Evolutionary conservation across 2,113 vertebrate genomes (phyloP).

Genomic region (Spheniscus mendiculus): DNA sequence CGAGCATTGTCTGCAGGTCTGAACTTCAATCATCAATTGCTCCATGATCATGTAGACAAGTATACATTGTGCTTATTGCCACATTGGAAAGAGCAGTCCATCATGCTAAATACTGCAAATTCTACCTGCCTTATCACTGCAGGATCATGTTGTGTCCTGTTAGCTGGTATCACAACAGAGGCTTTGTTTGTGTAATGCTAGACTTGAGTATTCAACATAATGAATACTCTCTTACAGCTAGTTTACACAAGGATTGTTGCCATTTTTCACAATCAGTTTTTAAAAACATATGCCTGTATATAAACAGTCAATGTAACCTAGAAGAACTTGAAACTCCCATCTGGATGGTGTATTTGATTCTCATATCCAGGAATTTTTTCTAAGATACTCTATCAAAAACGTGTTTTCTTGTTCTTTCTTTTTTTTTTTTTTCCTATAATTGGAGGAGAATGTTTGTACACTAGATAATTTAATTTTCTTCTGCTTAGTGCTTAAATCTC

Average conservation of each 20-base stretch:
- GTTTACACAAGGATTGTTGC: not conserved
- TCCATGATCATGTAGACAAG: not conserved
- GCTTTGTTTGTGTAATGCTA: conserved; percentile 12
- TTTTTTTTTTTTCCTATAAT: no score
- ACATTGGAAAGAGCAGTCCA: not conserved
- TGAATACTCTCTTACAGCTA: conserved; percentile 6
- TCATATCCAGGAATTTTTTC: not conserved
- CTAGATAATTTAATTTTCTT: not conserved
- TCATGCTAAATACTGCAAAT: not conserved
- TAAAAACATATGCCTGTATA: not conserved
- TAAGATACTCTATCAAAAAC: not conserved
- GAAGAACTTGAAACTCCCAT: conserved; percentile 3
- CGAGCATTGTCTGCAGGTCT: not conserved
- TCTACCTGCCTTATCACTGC: not conserved
- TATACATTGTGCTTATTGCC: not conserved
- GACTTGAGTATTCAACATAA: not conserved
- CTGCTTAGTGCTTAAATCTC: not conserved
- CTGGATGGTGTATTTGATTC: not conserved
- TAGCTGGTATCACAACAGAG: not conserved
- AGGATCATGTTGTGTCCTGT: conserved; percentile 22
- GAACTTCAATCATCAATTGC: not conserved
- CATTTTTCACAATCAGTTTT: not conserved
- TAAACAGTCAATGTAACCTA: not conserved
- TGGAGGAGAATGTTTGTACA: not conserved
- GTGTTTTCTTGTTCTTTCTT: not conserved